phyloP scores from a whole-genome alignment of 2,797 vertebrate genomes.

The Pseudochirops cupreus region DNA sequence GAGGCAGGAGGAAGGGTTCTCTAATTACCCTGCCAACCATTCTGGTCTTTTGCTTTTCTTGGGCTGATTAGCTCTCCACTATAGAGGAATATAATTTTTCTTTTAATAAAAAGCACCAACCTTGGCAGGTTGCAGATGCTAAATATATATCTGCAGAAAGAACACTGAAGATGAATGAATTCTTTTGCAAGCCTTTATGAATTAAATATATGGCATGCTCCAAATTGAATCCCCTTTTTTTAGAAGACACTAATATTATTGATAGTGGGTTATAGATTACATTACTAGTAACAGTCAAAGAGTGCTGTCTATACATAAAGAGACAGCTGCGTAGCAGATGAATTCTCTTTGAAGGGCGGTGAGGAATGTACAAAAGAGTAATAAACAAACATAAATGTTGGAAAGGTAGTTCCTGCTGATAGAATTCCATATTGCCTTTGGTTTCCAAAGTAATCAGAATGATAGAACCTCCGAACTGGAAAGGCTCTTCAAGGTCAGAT shows the following conservation, averaged over 20 bases:
- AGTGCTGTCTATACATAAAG: neutral
- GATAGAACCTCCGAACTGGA: neutral
- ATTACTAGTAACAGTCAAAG: neutral
- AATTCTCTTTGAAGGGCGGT: neutral
- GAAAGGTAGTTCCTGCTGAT: neutral
- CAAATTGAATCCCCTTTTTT: neutral
- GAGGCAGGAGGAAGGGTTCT: neutral
- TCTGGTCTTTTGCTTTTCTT: neutral
- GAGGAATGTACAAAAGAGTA: neutral
- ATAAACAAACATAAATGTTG: neutral
- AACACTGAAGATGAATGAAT: constrained; percentile 4
- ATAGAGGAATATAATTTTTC: constrained; percentile 7
- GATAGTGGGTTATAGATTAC: neutral
- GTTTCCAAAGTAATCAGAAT: neutral
- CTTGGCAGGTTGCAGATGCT: neutral
- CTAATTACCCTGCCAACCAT: neutral
- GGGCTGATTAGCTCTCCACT: neutral
- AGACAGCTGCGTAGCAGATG: neutral
- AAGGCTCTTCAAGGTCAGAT: neutral
- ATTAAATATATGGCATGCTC: neutral
- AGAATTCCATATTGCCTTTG: neutral
- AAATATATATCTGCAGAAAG: neutral
- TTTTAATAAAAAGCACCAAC: neutral
- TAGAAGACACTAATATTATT: neutral
- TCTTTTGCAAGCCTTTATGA: neutral